phyloP scores from a whole-genome alignment of 1,140 invertebrate genomes.

The Diprion similis region DNA sequence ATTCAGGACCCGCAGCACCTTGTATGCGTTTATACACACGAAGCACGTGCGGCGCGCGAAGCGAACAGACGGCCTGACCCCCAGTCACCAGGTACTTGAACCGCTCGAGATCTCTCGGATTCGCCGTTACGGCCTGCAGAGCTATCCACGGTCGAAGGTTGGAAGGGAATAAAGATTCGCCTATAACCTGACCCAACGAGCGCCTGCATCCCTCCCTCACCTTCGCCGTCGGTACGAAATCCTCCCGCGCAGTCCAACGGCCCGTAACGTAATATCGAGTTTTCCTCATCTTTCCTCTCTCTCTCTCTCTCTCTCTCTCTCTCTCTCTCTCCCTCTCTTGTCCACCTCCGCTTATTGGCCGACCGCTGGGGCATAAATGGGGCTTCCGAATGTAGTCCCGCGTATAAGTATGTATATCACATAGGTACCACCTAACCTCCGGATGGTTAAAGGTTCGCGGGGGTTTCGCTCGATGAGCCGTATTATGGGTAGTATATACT shows the following conservation, averaged over 20 bases:
- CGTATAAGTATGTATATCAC: too few species aligned
- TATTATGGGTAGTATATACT: too few species aligned
- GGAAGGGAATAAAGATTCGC: background rate
- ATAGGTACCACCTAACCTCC: too few species aligned
- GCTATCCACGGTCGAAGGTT: background rate
- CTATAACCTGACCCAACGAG: background rate
- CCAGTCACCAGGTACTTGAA: constrained; percentile 1
- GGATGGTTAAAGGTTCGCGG: too few species aligned
- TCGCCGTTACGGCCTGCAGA: background rate
- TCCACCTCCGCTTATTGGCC: background rate
- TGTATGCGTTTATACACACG: constrained; percentile 5
- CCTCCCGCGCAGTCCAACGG: background rate
- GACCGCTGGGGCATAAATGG: constrained; percentile 4
- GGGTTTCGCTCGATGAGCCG: too few species aligned
- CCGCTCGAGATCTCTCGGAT: background rate
- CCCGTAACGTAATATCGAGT: background rate
- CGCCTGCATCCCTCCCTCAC: background rate
- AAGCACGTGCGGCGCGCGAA: background rate
- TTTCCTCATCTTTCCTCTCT: background rate
- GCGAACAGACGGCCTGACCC: background rate
- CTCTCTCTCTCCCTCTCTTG: background rate
- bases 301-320: background rate
- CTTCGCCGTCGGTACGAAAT: background rate
- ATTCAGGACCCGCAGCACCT: too few species aligned
- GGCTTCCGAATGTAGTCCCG: background rate